These are phyloP conservation scores for Caenorhabditis latens DNA, from an alignment of 1,140 invertebrate genomes.

Conservation along the genomic window DNA sequence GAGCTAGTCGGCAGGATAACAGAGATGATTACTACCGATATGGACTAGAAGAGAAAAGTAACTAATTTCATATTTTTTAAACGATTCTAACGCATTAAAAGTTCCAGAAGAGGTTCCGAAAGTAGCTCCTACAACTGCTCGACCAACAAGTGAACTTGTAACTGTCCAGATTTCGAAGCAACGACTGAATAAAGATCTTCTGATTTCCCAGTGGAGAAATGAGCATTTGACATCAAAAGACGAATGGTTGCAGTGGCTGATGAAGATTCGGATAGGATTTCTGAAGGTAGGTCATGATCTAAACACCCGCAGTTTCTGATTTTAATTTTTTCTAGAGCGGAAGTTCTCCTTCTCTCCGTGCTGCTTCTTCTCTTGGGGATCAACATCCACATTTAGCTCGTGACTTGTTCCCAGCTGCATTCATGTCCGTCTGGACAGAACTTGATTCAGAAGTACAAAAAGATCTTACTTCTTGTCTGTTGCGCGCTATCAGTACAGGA, in stretches of 20 bases:
- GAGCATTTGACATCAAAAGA: conserved; percentile 81
- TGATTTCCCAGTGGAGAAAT: conserved; percentile 16
- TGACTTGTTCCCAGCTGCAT: conserved; percentile 97
- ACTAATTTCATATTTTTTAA: background rate
- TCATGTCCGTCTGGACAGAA: conserved; percentile 98
- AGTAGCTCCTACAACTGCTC: conserved; percentile 34
- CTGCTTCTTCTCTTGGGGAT: conserved; percentile 91
- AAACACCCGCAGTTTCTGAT: background rate
- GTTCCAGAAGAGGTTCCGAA: conserved; percentile 32
- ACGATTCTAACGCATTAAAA: background rate
- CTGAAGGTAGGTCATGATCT: conserved; percentile 84
- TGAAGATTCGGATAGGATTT: conserved; percentile 88
- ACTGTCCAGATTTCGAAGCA: conserved; percentile 33
- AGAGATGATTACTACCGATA: conserved; percentile 16
- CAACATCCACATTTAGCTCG: conserved; percentile 92
- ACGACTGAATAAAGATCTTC: conserved; percentile 1
- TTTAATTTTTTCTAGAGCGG: background rate
- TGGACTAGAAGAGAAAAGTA: conserved; percentile 32
- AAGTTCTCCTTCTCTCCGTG: conserved; percentile 86
- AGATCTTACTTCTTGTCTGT: conserved; percentile 82
- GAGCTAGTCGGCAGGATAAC: background rate
- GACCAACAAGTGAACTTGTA: conserved; percentile 32
- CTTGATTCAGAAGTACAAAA: conserved; percentile 86
- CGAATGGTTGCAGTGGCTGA: conserved; percentile 97
- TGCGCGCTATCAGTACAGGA: conserved; percentile 82